Percentiles rank a stretch among this genome's conserved stretches.
phyloP scores from a whole-genome alignment of 2,888 invertebrate genomes.

The Megastigmus dorsalis region DNA sequence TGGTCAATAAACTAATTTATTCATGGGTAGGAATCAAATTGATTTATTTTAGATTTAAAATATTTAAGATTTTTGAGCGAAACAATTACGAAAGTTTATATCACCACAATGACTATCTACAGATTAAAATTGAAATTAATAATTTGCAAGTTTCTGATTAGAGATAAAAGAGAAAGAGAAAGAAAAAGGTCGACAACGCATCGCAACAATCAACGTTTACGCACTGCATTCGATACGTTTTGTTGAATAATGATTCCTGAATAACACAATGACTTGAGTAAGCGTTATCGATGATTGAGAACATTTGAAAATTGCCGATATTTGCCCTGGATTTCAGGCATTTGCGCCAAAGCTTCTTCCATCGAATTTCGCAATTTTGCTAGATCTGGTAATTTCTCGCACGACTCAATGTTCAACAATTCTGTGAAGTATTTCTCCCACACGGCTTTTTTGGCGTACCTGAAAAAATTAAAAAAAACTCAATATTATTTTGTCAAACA shows the following conservation, averaged over 20 bases:
- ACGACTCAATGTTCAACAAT: slow-evolving; percentile 88
- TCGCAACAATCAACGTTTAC: slow-evolving; percentile 24
- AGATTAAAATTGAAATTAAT: slow-evolving; percentile 15
- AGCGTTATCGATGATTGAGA: slow-evolving; percentile 73
- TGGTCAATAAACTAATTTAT: no score
- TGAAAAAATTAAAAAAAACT: slow-evolving; percentile 68
- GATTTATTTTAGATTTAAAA: no score
- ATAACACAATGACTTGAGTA: slow-evolving; percentile 55
- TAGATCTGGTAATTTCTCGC: slow-evolving; percentile 85
- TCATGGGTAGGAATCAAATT: no score
- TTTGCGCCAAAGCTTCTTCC: slow-evolving; percentile 69
- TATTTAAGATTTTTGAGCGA: no score
- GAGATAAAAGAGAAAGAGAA: slow-evolving; percentile 4
- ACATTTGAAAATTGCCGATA: slow-evolving; percentile 70
- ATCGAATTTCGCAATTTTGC: slow-evolving; percentile 75
- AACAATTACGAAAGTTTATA: slow-evolving; percentile 5
- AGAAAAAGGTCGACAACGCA: slow-evolving; percentile 8
- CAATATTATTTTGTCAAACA: no score
- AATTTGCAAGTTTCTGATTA: not conserved
- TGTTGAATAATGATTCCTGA: slow-evolving; percentile 24
- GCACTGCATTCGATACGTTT: slow-evolving; percentile 34
- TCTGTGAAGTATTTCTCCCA: slow-evolving; percentile 89
- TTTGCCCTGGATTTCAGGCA: slow-evolving; percentile 64
- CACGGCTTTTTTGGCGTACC: slow-evolving; percentile 82
- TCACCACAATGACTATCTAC: not conserved